Percentiles rank a stretch among this genome's conserved stretches.
Evolutionary conservation across 30 jellyfish, hydroid and myxozoan species (phyloP).

Genomic region (Mastigias papua): DNA sequence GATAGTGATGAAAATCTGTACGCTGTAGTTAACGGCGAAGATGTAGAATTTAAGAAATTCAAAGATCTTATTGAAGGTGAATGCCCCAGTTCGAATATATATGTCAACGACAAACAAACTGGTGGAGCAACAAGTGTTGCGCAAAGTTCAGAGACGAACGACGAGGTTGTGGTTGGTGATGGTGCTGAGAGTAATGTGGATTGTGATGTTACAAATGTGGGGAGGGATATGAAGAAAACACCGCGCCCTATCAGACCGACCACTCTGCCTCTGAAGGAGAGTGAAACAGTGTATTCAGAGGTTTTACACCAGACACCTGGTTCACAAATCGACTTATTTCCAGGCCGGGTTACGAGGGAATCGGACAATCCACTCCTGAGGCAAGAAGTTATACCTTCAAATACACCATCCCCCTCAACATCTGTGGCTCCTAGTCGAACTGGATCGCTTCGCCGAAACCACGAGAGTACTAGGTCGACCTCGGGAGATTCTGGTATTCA

Average conservation of each 20-base stretch:
- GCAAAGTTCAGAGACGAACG: conserved; percentile 17
- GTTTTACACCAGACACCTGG: conserved; percentile 72
- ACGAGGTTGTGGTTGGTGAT: no score
- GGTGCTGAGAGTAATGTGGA: conserved; percentile 59
- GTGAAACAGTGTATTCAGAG: conserved; percentile 88
- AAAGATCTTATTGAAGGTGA: conserved; percentile 39
- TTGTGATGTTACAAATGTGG: conserved; percentile 53
- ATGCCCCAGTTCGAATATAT: background rate
- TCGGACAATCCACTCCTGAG: conserved; percentile 92
- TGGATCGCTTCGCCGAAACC: conserved; percentile 41
- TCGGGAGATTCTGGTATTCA: conserved; percentile 84
- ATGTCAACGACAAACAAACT: background rate
- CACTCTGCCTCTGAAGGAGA: conserved; percentile 33
- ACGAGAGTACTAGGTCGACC: conserved; percentile 40
- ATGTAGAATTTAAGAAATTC: conserved; percentile 54
- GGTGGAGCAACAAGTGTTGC: conserved; percentile 12
- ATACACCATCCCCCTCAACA: conserved; percentile 63
- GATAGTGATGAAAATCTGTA: conserved; percentile 56
- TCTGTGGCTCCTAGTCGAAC: conserved; percentile 56
- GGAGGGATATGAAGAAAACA: conserved; percentile 16
- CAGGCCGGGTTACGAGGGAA: conserved; percentile 89
- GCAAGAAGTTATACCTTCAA: conserved; percentile 77
- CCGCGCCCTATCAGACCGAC: conserved; percentile 22
- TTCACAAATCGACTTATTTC: conserved; percentile 65
- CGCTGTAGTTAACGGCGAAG: conserved; percentile 70